Base-by-base conservation (phyloP, 2,888 invertebrate species). In the Sphecodes monilicornis region DNA sequence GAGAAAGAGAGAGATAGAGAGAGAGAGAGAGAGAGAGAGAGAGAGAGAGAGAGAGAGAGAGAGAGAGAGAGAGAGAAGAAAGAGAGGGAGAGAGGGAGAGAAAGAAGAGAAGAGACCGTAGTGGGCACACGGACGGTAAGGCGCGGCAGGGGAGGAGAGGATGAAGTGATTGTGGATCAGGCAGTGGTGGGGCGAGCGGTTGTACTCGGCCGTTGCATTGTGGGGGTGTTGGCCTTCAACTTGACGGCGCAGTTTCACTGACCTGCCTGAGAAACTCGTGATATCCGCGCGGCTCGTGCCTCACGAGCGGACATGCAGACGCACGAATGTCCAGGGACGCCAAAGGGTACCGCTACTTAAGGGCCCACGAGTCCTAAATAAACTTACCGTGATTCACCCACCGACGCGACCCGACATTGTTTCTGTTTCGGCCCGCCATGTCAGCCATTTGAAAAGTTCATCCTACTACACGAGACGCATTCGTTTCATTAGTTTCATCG, bases 191-290 rank as follows among this genome's bases (percentile, higher is more conserved):
- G 79, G 84, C 75, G 80, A 72, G 86, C 87, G 84, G 84, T 84
- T 86, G 85, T 86, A 80, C 92, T 91, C 91, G 92, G 91, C 92
- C 93, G 94, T 94, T 94, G 94, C 94, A 94, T 94, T 94, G 94
- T 94, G 94, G 94, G 94, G 94, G 94, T 94, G 94, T 94, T 94
- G 94, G 94, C 94, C 94, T 94, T 94, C 94, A 94, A 94, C 94
- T 94, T 94, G 94, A 94, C 94, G 94, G 94, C 93, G 94, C 94
- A 94, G 94, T 94, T 94, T 94, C 94, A 94, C 94, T 94, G 94
- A 94, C 94, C 94, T 94, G 94, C 94, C 94, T 94, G 94, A 94
- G 94, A 94, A 94, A 94, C 94, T 93, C 93, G 92, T 92, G 91
- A 89, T 88, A 89, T 86, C 90, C 87, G 91, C 90, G 90, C 92